Evolutionary conservation across 2,888 invertebrate genomes (phyloP).

Genomic region (Hermaeophaga mercurialis): DNA sequence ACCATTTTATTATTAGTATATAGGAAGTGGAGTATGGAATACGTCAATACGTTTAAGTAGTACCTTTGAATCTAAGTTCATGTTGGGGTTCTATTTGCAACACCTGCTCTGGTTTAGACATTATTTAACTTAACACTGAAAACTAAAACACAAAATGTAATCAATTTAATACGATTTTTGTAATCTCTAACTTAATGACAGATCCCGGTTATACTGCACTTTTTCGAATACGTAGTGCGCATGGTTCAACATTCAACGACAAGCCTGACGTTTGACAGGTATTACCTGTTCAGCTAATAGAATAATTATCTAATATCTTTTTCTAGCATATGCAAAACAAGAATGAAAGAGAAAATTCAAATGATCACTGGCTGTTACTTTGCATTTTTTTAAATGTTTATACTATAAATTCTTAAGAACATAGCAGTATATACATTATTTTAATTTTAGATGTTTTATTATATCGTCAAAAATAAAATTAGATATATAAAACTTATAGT

Average conservation of each 20-base stretch:
- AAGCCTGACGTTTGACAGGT: constrained; percentile 11
- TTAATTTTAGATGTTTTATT: no score
- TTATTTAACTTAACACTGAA: constrained; percentile 55
- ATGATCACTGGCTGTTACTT: no score
- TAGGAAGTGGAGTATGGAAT: constrained; percentile 29
- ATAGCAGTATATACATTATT: no score
- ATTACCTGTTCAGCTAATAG: no score
- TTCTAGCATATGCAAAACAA: no score
- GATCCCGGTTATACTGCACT: constrained; percentile 55
- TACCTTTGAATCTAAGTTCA: constrained; percentile 90
- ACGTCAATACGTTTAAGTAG: constrained; percentile 54
- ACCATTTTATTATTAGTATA: constrained; percentile 30
- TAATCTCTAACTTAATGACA: constrained; percentile 45
- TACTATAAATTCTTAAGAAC: no score
- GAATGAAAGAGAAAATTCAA: no score
- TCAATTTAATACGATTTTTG: constrained; percentile 24
- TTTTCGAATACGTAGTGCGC: constrained; percentile 31
- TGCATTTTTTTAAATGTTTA: no score
- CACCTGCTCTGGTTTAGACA: constrained; percentile 78
- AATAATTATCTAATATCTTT: no score
- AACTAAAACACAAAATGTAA: constrained; percentile 36
- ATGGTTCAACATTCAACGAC: constrained; percentile 7
- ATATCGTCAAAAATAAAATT: no score
- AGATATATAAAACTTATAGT: no score
- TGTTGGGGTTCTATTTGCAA: constrained; percentile 85